Base-by-base conservation (phyloP, 2,113 vertebrate species). In the Paracanthobrama guichenoti region DNA sequence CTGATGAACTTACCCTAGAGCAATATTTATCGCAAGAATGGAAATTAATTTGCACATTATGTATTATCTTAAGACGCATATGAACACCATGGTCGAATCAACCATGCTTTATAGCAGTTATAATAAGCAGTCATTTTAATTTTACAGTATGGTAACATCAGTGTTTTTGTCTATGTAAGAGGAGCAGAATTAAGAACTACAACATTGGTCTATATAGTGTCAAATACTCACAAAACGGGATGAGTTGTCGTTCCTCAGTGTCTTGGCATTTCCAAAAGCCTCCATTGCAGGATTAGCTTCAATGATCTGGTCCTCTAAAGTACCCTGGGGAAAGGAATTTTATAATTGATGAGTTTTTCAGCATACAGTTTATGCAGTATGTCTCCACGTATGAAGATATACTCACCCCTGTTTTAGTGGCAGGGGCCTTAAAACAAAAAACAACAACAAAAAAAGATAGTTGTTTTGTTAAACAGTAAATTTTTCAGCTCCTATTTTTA, bases 221-320 rank as follows among this genome's bases (percentile, higher is more conserved):
- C 24, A 59, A 24, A 46, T 82, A 95, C 97, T 97, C 91, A 98
- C 97, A 92, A 98, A 98, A 48, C 97, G 96, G 0, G 96, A 98
- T 0, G 97, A 98, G 92, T 98, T 98, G 91, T 98, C 97, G 0
- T 98, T 98, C 84, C 97, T 94, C 81, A 98, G 87, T 2, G 97
- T 98, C 94, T 98, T 98, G 90, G 97, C 97, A 0, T 98, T 98
- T 79, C 96, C 96, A 90, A 98, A 98, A 20, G 97, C 95, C 86
- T 98, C 97, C 96, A 98, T 97, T 87, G 97, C 97, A 2, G 97
- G 97, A 90, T 98, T 98, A 0, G 97, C 97, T 93, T 98, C 97
- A 3, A 98, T 97, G 91, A 98, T 96, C 91, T 98, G 97, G 92
- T 98, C 96, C 91, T 98, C 97, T 0, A 98, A 94, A 78, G 96